Percentiles rank a stretch among this genome's conserved stretches.
phyloP scores from a whole-genome alignment of 2,113 vertebrate genomes.

The Neogobius melanostomus region DNA sequence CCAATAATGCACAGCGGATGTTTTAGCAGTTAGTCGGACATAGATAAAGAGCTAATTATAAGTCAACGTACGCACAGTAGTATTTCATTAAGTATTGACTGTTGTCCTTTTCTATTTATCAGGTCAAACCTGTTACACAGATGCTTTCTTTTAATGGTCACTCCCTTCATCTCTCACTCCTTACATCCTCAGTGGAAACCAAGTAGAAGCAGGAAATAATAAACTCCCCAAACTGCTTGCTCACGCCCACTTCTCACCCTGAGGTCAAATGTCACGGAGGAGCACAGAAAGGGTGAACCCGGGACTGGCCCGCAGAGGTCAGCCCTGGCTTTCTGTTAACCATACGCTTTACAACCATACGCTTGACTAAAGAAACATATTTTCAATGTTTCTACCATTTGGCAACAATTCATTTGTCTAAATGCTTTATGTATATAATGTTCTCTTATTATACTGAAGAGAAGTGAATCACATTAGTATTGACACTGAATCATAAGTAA shows the following conservation, averaged over 20 bases:
- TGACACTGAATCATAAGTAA: too few relatives aligned
- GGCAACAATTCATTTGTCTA: neutral
- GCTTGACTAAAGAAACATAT: slow-evolving; percentile 6
- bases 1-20: neutral
- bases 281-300: slow-evolving; percentile 68
- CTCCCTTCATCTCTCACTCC: slow-evolving; percentile 19
- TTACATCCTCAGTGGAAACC: slow-evolving; percentile 62
- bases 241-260: slow-evolving; percentile 81
- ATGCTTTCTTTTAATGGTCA: slow-evolving; percentile 25
- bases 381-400: neutral
- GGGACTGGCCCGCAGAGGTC: slow-evolving; percentile 54
- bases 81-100: neutral
- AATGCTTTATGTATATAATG: too few relatives aligned
- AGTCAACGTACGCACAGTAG: neutral
- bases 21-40: neutral
- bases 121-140: slow-evolving; percentile 14
- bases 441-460: too few relatives aligned
- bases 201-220: slow-evolving; percentile 92
- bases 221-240: slow-evolving; percentile 87
- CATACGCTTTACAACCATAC: slow-evolving; percentile 4
- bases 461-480: too few relatives aligned
- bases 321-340: slow-evolving; percentile 26
- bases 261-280: slow-evolving; percentile 80
- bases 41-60: neutral
- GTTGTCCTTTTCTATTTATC: neutral